Base-by-base conservation (phyloP, 2,888 invertebrate genomes). In the Creontiades dilutus region DNA sequence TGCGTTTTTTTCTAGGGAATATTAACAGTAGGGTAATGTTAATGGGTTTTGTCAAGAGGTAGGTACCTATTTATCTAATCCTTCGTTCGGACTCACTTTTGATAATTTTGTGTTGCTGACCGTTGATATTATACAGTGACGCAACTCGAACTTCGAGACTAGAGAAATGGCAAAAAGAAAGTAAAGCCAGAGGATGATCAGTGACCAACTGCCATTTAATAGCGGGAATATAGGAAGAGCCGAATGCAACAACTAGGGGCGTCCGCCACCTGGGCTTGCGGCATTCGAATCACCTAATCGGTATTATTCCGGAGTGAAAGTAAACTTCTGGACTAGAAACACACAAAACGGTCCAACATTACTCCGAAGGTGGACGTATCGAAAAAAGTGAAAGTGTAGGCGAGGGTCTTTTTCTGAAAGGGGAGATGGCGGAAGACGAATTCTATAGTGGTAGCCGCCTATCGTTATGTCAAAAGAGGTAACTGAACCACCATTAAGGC, bases 361-460 rank as follows among this genome's bases (percentile, higher is more conserved):
- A 23, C 27, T 23, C 23, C 12, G 68, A 68, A 19, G 68, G 68
- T 68, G 68, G 68, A 68, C 9, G 68, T 23, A 68, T 68, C 68
- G 68, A 68, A 68, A 68, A 68, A 68, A 68, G 68, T 68, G 68
- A 68, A 68, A 68, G 68, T 52, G 23, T 68, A n/a, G 7, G 37
- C 37, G 23, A 23, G 68, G 23, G 19, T 68, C 23, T 68, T 68
- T 68, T 23, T 68, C 23, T 23, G 68, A 68, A 68, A 19, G 19
- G 23, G 23, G 19, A 23, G 68, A 68, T 23, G 68, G 23, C 68
- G 68, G 68, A 68, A 68, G 68, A 68, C 23, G 68, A 68, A 23
- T 68, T 68, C 23, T 68, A 68, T 68, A 68, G 68, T 23, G 23
- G 68, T 68, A 37, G 3, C 37, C 7, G 37, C 37, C 37, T 37